These are phyloP conservation scores for Zosterops lateralis DNA, from an alignment of 2,113 vertebrate genomes.

Conservation along the genomic window DNA sequence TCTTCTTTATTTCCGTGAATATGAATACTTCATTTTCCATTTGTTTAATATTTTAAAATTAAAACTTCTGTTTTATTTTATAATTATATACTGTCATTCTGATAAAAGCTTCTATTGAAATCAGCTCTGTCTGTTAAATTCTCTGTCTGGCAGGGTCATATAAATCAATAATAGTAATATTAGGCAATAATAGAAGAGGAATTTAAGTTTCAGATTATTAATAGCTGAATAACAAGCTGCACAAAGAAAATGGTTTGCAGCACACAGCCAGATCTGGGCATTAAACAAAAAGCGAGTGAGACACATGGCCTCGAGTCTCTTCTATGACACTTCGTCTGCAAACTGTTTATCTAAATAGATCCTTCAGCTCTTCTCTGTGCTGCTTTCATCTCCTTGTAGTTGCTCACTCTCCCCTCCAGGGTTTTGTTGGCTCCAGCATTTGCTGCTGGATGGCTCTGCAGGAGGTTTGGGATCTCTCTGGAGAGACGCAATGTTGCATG, in stretches of 20 bases:
- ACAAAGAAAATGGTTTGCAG: neutral
- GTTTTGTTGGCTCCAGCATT: neutral
- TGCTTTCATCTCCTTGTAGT: neutral
- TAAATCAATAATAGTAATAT: conserved; percentile 24
- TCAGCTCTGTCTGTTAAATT: neutral
- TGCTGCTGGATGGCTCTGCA: neutral
- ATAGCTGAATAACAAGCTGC: neutral
- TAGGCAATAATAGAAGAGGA: neutral
- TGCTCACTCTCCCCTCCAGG: neutral
- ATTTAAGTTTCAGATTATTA: neutral
- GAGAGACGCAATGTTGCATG: neutral
- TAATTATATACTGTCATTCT: neutral
- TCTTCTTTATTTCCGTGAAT: neutral
- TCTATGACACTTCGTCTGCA: neutral
- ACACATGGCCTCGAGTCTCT: neutral
- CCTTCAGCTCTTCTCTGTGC: neutral
- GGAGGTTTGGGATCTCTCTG: neutral
- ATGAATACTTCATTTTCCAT: neutral
- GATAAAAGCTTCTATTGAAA: neutral
- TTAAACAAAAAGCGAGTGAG: neutral
- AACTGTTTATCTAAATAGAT: neutral
- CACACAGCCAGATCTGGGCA: neutral
- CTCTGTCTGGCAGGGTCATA: neutral
- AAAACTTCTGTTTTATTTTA: conserved; percentile 18
- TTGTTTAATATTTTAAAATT: neutral